Conservation (phyloP, 2,888 invertebrate genomes). For the Noctua comes region DNA sequence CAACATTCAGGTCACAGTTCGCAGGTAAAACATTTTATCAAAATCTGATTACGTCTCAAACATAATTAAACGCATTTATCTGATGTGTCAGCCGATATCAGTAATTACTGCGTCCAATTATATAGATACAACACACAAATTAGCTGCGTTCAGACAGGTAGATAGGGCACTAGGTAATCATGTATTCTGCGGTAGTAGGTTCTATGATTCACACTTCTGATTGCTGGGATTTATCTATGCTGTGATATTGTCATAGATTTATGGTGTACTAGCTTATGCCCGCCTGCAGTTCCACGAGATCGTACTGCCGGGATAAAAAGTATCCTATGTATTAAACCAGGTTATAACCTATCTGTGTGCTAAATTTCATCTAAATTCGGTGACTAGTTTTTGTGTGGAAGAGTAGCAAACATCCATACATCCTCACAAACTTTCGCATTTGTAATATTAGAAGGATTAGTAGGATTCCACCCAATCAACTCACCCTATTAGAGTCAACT, state of each 20-base stretch:
- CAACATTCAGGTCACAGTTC: constrained; percentile 8
- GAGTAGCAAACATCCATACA: too few relatives aligned
- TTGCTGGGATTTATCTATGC: not conserved
- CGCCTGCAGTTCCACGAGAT: too few relatives aligned
- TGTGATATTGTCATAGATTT: not conserved
- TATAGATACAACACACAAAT: constrained; percentile 53
- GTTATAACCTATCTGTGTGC: too few relatives aligned
- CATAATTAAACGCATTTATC: constrained; percentile 62
- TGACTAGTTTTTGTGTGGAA: too few relatives aligned
- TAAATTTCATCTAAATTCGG: too few relatives aligned
- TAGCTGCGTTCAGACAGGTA: constrained; percentile 32
- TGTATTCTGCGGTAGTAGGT: not conserved
- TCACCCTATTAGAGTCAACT: not conserved
- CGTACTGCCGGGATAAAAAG: too few relatives aligned
- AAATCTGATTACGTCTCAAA: constrained; percentile 55
- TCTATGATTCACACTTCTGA: constrained; percentile 18
- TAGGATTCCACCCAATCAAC: too few relatives aligned
- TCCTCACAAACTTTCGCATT: too few relatives aligned
- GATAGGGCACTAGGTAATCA: constrained; percentile 15
- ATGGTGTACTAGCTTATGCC: not conserved
- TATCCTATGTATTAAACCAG: too few relatives aligned
- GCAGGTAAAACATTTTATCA: constrained; percentile 46
- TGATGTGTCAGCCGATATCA: constrained; percentile 57
- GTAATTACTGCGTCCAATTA: constrained; percentile 63
- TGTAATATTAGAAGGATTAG: too few relatives aligned